Percentiles rank a stretch among this genome's conserved stretches.
Evolutionary conservation across 1,140 invertebrate genomes (phyloP).

Genomic region (Yoshiicerus persimilis): DNA sequence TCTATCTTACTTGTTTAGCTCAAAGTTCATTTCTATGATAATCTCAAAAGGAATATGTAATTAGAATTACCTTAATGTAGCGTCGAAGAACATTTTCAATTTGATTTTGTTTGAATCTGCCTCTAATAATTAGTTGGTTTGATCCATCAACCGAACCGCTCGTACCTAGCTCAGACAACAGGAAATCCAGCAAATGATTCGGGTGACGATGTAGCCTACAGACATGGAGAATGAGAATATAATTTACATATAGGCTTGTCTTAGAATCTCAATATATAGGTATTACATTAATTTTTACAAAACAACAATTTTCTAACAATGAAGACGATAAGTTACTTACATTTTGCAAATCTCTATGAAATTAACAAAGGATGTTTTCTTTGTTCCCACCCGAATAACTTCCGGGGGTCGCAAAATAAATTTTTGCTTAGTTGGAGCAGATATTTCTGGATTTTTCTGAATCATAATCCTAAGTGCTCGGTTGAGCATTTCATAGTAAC

Average conservation of each 20-base stretch:
- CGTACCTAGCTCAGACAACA: constrained; percentile 97
- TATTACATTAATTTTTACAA: too few species aligned
- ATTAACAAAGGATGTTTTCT: constrained; percentile 98
- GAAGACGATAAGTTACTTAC: too few species aligned
- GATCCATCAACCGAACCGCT: constrained; percentile 83
- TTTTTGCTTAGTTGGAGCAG: constrained; percentile 96
- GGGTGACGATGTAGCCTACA: constrained; percentile 89
- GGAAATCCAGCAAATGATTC: constrained; percentile 97
- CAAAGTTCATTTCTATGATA: too few species aligned
- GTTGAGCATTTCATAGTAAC: constrained; percentile 92
- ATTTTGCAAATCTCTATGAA: constrained; percentile 90
- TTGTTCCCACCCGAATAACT: constrained; percentile 96
- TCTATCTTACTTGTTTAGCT: too few species aligned
- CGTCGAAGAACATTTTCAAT: constrained; percentile 98
- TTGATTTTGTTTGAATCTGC: constrained; percentile 99
- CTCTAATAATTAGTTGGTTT: constrained; percentile 87
- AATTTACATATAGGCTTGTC: too few species aligned
- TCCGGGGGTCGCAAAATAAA: constrained; percentile 99
- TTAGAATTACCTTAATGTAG: constrained; percentile 84
- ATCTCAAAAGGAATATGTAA: too few species aligned
- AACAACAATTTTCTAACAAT: too few species aligned
- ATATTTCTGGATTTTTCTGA: constrained; percentile 99
- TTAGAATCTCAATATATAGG: too few species aligned
- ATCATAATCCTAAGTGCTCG: constrained; percentile 98
- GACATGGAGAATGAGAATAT: constrained; percentile 5